Percentiles rank a stretch among this genome's conserved stretches.
These are phyloP conservation scores for Dicyrtoma fusca DNA, from an alignment of 2,888 invertebrate genomes.

Conservation along the genomic window DNA sequence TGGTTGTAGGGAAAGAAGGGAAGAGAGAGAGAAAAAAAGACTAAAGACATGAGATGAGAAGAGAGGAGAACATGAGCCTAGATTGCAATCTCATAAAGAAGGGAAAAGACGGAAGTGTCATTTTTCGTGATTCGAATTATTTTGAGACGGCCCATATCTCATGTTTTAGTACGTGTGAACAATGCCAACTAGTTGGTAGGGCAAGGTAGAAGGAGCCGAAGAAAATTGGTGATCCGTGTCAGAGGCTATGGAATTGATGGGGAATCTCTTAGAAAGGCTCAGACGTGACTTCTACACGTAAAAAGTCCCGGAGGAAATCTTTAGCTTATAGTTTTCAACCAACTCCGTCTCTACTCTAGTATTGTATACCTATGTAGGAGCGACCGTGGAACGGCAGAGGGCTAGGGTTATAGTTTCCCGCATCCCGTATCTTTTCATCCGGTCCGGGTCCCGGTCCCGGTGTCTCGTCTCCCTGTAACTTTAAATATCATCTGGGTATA, in stretches of 20 bases:
- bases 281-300: constrained; percentile 56
- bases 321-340: constrained; percentile 22
- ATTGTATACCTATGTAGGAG: no score
- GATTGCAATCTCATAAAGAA: constrained; percentile 40
- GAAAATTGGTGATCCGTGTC: constrained; percentile 57
- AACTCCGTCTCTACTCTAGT: constrained; percentile 13
- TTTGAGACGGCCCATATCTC: constrained; percentile 57
- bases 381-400: no score
- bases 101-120: constrained; percentile 51
- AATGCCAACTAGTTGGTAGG: constrained; percentile 51
- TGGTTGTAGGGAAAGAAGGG: no score
- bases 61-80: constrained; percentile 27
- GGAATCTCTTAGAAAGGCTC: constrained; percentile 52
- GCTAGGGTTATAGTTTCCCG: no score
- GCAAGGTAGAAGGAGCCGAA: constrained; percentile 36
- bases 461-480: no score
- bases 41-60: background rate
- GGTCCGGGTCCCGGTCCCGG: no score
- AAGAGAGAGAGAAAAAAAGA: no score
- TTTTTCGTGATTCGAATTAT: constrained; percentile 57
- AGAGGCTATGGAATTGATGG: constrained; percentile 55
- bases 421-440: no score
- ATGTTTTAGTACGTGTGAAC: constrained; percentile 57
- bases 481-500: no score
- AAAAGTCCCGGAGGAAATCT: constrained; percentile 56